Conservation (phyloP, 2,113 vertebrate species). For the Poecile atricapillus region DNA sequence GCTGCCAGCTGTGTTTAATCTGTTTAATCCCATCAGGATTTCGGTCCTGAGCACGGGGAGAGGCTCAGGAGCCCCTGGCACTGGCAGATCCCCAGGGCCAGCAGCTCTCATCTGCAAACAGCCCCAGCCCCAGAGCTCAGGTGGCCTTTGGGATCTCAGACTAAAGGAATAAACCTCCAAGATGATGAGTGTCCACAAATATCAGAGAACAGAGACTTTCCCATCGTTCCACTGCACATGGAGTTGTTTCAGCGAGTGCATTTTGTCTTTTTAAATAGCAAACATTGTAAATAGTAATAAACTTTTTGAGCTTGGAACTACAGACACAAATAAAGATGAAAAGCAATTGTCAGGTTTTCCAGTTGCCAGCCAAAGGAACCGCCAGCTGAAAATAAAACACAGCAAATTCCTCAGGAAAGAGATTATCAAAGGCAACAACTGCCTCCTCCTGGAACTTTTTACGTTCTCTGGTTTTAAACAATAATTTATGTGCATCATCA, state of each 20-base stretch:
- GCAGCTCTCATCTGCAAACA: rapidly evolving
- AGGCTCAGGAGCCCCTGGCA: neutral
- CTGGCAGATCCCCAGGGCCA: neutral
- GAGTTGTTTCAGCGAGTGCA: neutral
- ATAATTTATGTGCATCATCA: constrained; percentile 10
- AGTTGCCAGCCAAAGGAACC: neutral
- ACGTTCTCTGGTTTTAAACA: neutral
- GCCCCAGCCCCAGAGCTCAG: neutral
- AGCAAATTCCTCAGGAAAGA: neutral
- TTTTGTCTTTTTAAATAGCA: neutral
- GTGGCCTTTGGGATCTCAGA: rapidly evolving
- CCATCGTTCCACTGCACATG: rapidly evolving
- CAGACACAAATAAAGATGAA: neutral
- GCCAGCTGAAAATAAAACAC: neutral
- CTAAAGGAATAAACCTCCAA: neutral
- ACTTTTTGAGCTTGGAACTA: neutral
- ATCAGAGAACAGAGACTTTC: rapidly evolving
- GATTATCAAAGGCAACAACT: neutral
- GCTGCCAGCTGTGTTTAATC: rapidly evolving
- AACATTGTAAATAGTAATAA: neutral
- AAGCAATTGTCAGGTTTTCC: neutral
- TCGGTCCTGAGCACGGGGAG: rapidly evolving
- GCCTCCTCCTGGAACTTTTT: neutral
- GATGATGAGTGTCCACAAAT: rapidly evolving
- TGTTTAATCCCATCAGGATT: rapidly evolving